Base-by-base conservation (phyloP, 2,888 invertebrate genomes). In the Spisula subtruncata region DNA sequence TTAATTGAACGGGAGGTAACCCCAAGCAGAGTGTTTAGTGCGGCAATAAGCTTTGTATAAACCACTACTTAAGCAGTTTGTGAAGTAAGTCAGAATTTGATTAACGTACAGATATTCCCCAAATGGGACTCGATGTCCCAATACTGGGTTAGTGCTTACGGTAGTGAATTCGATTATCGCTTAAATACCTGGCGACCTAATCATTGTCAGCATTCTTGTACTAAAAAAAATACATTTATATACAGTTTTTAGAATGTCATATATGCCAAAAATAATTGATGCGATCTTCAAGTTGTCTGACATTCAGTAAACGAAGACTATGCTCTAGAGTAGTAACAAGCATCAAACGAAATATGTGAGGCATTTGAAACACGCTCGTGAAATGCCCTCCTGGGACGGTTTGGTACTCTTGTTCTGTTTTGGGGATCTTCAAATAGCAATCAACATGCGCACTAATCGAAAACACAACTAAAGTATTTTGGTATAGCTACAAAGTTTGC, bases 391-490 rank as follows among this genome's bases (percentile, higher is more conserved):
- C 75, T 75, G 75, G 32, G 75, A 75, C 12, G 75, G 35, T 35
- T 16, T 14, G 75, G 32, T 35, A 75, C 12, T 25, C 75, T 0
- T 32, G 75, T 25, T 35, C 75, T 75, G 75, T 75, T 75, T 35
- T 32, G 35, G 75, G 18, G 0, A 75, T 75, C 35, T 25, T 12
- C 14, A 32, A 14, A 75, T 75, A 35, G 18, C 14, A 16, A 32
- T 75, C 75, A 25, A 32, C 35, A 75, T 2, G 75, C 12, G 75
- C 14, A 6, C 18, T 75, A 75, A 75, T 75, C 29, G 75, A 18
- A 75, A 75, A 32, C 32, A 35, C 75, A 75, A 75, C 35, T 75
- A 35, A 75, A 75, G 14, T 75, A 75, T 75, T 75, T 75, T 16
- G 35, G 29, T 32, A 75, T 32, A 32, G 25, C 32, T 71, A 71